Base-by-base conservation (phyloP, 2,888 invertebrate species). In the Eumerus sabulonum region DNA sequence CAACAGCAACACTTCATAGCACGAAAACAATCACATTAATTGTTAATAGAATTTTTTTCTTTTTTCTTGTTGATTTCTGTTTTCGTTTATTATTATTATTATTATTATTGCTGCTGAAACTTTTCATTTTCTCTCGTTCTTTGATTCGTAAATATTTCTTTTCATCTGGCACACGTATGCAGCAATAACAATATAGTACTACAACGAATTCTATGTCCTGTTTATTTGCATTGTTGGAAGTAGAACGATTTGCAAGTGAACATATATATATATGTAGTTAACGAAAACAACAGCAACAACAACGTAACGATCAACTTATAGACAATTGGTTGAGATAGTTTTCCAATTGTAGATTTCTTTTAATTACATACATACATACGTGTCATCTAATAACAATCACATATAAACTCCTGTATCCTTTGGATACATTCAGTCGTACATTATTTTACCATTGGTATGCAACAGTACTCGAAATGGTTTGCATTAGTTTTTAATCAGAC, bases 1-100 rank as follows among this genome's bases (percentile, higher is more conserved):
- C 81, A 81, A 81, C 81, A 81, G 81, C 81, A 81, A 76, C 81
- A 81, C 81, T 81, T 81, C 81, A 81, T 81, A 81, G 76, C 81
- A 79, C 79, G 79, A 79, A 79, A 79, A 79, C 79, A 74, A 74
- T 79, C 79, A 79, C 79, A 79, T 79, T 74, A 79, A 79, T 79
- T 79, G 73, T 70, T 60, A 79, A 79, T 59, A 74, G 48, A 64
- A 59, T 64, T 74, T 79, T 79, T 79, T 79, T 79, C 79, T 79
- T 79, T 79, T 79, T 79, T 74, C 79, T 79, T 70, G 79, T 74
- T 35, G 79, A 79, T 74, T 79, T 79, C 56, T 79, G 79, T 79
- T 79, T 79, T 79, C 79, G 79, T 79, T 74, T 79, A 64, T 27
- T 27, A 27, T 27, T 27, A 27, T 27, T 27, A 27, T 27, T 27